Evolutionary conservation across 2,113 vertebrate genomes (phyloP).

Genomic region (Hiodon tergisus): DNA sequence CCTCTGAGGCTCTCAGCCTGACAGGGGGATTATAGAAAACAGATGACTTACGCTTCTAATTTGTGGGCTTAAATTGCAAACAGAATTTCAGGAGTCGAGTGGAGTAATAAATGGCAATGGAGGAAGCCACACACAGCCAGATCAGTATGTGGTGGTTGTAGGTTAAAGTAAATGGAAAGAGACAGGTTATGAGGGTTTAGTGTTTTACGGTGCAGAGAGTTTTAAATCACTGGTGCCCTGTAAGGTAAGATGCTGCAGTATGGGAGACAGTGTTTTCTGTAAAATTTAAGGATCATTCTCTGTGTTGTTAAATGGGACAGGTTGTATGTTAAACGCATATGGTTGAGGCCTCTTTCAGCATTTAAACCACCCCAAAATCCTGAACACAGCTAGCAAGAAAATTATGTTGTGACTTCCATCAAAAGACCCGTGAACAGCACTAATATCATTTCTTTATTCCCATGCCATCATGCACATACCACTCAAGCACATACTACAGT

Average conservation of each 20-base stretch:
- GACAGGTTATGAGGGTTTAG: constrained; percentile 87
- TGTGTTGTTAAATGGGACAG: background rate
- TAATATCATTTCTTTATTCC: no score
- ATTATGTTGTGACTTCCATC: no score
- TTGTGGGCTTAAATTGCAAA: constrained; percentile 99
- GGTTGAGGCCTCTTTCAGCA: no score
- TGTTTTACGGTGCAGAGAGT: constrained; percentile 77
- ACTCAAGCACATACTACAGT: no score
- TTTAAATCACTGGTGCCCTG: constrained; percentile 78
- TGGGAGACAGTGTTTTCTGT: constrained; percentile 57
- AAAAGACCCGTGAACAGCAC: no score
- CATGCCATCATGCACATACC: no score
- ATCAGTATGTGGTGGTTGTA: constrained; percentile 78
- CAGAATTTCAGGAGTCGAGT: constrained; percentile 94
- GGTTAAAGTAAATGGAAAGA: constrained; percentile 83
- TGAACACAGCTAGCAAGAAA: no score
- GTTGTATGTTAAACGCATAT: no score
- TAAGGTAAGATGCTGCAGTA: constrained; percentile 64
- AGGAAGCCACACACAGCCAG: constrained; percentile 80
- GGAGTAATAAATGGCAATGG: constrained; percentile 86
- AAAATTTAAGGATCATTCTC: background rate
- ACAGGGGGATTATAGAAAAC: constrained; percentile 96
- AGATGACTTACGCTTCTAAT: constrained; percentile 99
- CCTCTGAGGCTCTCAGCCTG: constrained; percentile 92
- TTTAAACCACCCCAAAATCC: no score